phyloP scores from a whole-genome alignment of 2,113 vertebrate species.

The Xyliphius kryptos region DNA sequence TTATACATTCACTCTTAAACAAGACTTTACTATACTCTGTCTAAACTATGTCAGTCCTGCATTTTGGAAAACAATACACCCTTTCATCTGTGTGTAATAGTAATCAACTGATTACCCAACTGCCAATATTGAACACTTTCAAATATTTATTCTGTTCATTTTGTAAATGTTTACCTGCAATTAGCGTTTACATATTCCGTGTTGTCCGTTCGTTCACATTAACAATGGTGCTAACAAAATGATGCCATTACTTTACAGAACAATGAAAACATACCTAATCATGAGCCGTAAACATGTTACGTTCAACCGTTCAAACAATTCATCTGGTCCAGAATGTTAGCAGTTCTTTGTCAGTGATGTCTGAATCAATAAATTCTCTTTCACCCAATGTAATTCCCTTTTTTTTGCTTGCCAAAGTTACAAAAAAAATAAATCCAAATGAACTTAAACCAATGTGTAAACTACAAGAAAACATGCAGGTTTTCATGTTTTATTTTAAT shows the following conservation, averaged over 20 bases:
- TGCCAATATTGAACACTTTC: neutral
- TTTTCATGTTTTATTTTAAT: slow-evolving; percentile 4
- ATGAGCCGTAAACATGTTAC: slow-evolving; percentile 14
- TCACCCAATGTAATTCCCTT: slow-evolving; percentile 6
- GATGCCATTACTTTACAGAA: slow-evolving; percentile 8
- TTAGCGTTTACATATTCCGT: neutral
- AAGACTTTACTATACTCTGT: neutral
- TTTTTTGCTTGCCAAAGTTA: slow-evolving; percentile 7
- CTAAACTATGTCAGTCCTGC: neutral
- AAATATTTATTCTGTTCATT: slow-evolving; percentile 18
- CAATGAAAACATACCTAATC: slow-evolving; percentile 8
- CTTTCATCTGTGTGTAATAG: neutral
- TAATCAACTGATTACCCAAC: slow-evolving; percentile 2
- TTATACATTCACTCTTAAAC: neutral
- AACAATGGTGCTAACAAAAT: slow-evolving; percentile 8
- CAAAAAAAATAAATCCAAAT: neutral
- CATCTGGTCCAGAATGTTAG: slow-evolving; percentile 1
- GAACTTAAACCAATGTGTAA: slow-evolving; percentile 10
- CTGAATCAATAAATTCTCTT: slow-evolving; percentile 6
- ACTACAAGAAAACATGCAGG: neutral
- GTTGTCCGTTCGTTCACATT: slow-evolving; percentile 7
- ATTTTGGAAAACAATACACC: neutral
- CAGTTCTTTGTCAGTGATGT: slow-evolving; percentile 1
- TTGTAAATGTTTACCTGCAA: slow-evolving; percentile 22
- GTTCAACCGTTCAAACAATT: neutral